These are phyloP conservation scores for Harlomillsia oculata DNA, from an alignment of 1,140 invertebrate species.

Conservation along the genomic window DNA sequence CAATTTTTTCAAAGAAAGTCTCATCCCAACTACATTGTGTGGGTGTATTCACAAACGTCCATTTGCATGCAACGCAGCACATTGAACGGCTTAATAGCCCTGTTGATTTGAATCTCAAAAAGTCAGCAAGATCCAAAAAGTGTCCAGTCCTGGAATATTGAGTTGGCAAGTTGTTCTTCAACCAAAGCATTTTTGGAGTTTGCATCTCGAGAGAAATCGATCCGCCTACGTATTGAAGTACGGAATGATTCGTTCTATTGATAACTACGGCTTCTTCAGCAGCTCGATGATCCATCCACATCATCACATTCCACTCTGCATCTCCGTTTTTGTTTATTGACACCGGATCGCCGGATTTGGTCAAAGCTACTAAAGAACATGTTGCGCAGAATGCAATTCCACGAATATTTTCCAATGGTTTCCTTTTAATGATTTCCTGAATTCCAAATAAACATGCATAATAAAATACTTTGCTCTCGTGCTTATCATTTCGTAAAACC, in stretches of 20 bases:
- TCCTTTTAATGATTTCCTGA: constrained; percentile 46
- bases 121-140: constrained; percentile 90
- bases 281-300: constrained; percentile 96
- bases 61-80: constrained; percentile 88
- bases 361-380: constrained; percentile 79
- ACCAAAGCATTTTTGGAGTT: constrained; percentile 88
- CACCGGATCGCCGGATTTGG: constrained; percentile 57
- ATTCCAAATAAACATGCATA: constrained; percentile 46
- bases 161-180: constrained; percentile 65
- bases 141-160: constrained; percentile 52
- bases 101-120: constrained; percentile 84
- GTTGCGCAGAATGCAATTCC: constrained; percentile 94
- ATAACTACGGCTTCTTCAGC: constrained; percentile 68
- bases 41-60: constrained; percentile 63
- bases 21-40: constrained; percentile 58
- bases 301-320: constrained; percentile 69
- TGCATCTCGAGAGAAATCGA: constrained; percentile 91
- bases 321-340: constrained; percentile 55
- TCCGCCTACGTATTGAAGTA: constrained; percentile 79
- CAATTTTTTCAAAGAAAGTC: constrained; percentile 62
- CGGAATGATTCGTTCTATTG: constrained; percentile 61
- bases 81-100: constrained; percentile 53
- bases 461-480: neutral
- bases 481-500: neutral
- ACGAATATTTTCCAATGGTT: constrained; percentile 55